phyloP scores from a whole-genome alignment of 2,113 vertebrate species.

The Albula glossodonta region DNA sequence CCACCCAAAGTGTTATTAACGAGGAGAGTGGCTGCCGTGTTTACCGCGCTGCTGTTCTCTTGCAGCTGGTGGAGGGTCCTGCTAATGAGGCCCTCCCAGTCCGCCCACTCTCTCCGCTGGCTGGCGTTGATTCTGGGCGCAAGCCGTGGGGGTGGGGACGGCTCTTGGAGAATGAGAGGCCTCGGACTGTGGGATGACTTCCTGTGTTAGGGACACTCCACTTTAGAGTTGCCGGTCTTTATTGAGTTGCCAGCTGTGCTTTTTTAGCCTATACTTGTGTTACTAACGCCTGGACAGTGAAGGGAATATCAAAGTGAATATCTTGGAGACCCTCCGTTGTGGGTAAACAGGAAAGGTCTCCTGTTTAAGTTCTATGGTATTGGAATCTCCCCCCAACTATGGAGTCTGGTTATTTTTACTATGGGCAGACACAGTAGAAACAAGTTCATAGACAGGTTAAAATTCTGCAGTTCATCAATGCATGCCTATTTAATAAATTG shows the following conservation, averaged over 20 bases:
- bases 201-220: too few relatives aligned
- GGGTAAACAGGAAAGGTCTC: background rate
- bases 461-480: background rate
- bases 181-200: background rate
- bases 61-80: slow-evolving; percentile 38
- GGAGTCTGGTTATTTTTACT: background rate
- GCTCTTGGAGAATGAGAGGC: slow-evolving; percentile 12
- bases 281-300: too few relatives aligned
- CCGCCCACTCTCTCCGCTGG: slow-evolving; percentile 36
- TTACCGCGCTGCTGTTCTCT: slow-evolving; percentile 6
- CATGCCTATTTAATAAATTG: background rate
- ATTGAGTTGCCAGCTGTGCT: too few relatives aligned
- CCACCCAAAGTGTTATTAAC: slow-evolving; percentile 3
- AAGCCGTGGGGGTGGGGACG: slow-evolving; percentile 13
- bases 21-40: background rate
- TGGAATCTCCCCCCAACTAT: too few relatives aligned
- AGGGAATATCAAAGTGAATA: too few relatives aligned
- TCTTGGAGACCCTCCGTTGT: background rate
- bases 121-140: slow-evolving; percentile 31
- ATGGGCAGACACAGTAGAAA: background rate
- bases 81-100: slow-evolving; percentile 52
- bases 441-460: background rate
- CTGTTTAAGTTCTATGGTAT: background rate
- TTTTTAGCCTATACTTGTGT: too few relatives aligned
- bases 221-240: too few relatives aligned